Conservation (phyloP, 2,888 invertebrate species). For the Caenorhabditis doughertyi region DNA sequence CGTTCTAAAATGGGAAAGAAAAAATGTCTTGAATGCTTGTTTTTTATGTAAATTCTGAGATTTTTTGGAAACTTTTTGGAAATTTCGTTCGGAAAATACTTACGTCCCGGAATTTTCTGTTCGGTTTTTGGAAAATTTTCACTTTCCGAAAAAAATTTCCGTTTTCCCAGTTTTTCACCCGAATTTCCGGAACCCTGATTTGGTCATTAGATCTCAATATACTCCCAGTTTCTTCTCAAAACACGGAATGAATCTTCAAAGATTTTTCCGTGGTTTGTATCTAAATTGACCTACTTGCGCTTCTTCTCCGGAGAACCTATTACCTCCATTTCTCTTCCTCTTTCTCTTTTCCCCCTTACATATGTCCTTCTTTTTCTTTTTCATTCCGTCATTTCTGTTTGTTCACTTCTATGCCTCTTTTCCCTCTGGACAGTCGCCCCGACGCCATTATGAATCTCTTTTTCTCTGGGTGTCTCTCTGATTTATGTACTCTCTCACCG, state of each 20-base stretch:
- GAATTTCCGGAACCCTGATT: not conserved
- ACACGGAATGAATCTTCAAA: too few relatives aligned
- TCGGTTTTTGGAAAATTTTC: too few relatives aligned
- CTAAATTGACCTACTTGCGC: slow-evolving; percentile 16
- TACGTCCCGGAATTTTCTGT: too few relatives aligned
- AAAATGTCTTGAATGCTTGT: too few relatives aligned
- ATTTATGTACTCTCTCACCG: not conserved
- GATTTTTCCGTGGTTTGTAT: slow-evolving; percentile 27
- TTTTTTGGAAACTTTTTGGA: too few relatives aligned
- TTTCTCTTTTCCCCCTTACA: too few relatives aligned
- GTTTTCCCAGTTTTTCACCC: not conserved
- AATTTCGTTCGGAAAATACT: too few relatives aligned
- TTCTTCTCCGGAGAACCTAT: not conserved
- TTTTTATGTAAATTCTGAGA: too few relatives aligned
- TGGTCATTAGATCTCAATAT: not conserved
- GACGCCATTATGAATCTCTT: slow-evolving; percentile 16
- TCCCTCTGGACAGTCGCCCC: not conserved
- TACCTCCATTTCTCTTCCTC: not conserved
- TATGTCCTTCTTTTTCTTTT: not conserved
- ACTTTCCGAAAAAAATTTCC: too few relatives aligned
- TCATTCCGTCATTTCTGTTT: slow-evolving; percentile 28
- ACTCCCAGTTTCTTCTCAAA: not conserved
- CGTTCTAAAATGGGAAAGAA: too few relatives aligned
- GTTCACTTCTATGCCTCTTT: slow-evolving; percentile 18
- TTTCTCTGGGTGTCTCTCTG: not conserved